Base-by-base conservation (phyloP, 1,140 invertebrate species). In the Pantala flavescens region DNA sequence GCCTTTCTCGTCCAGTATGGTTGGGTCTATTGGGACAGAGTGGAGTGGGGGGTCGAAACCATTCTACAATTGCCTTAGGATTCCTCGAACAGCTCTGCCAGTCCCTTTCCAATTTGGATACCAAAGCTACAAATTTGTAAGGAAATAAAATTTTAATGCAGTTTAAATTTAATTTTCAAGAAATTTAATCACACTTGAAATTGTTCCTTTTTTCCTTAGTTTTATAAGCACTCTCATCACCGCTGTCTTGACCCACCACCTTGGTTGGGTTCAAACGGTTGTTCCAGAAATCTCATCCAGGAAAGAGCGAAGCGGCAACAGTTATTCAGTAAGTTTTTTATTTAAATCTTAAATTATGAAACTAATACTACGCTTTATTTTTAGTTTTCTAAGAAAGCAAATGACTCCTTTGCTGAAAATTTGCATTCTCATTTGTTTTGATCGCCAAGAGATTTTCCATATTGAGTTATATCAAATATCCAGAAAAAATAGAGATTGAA, bases 171-270 rank as follows among this genome's bases (percentile, higher is more conserved):
- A 21, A 73, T 71, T 63, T 3, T 42, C 23, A 5, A 19, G 23
- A 71, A 12, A 71, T 10, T 23, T 24, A 71, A 11, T 71, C n/a
- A n/a, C n/a, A n/a, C n/a, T 71, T 23, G 9, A 11, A 11, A 10
- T 71, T 63, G 78, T 73, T 74, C 63, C 24, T 7, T 74, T 88
- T 87, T 74, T n/a, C n/a, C n/a, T n/a, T 85, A 97, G 94, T 85
- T 97, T 97, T 84, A 86, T 96, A 74, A 96, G 93, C 81, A 95
- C 92, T 19, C 84, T 96, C 73, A 81, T 96, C 24, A 96, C 93
- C 7, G 92, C 93, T 74, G 90, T 96, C 24, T 83, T 96, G 71
- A 96, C 93, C 0, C 88, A 96, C 84, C 95, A 97, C 82, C 85
- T 96, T 23, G 93, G 93, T 1, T 96, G 94, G 95, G 93, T 96